Conservation (phyloP, 2,797 vertebrate genomes). For the Hoplostethus mediterraneus region DNA sequence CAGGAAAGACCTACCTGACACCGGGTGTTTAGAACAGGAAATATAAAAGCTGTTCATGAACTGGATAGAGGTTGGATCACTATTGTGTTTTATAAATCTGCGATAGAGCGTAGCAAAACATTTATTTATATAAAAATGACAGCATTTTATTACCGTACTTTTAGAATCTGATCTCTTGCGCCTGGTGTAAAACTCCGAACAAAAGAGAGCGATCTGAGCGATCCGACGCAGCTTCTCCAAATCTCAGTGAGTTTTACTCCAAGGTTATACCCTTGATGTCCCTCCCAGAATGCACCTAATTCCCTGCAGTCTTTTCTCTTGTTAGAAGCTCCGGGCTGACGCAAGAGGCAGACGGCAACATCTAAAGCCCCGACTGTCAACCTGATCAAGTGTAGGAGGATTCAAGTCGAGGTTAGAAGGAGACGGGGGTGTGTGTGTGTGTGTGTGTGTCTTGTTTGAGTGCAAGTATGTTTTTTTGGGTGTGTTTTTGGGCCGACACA, state of each 20-base stretch:
- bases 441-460: constrained; percentile 3
- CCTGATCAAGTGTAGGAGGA: constrained; percentile 25
- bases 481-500: not conserved
- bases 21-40: too few species aligned
- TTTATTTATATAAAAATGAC: too few species aligned
- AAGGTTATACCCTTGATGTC: constrained; percentile 25
- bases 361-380: constrained; percentile 11
- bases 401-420: constrained; percentile 20
- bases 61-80: too few species aligned
- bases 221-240: constrained; percentile 13
- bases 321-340: constrained; percentile 20
- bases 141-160: too few species aligned
- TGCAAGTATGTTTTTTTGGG: not conserved
- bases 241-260: constrained; percentile 1
- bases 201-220: not conserved
- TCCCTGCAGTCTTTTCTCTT: not conserved
- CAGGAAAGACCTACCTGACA: too few species aligned
- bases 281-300: constrained; percentile 24
- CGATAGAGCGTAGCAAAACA: too few species aligned
- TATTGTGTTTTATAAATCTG: too few species aligned
- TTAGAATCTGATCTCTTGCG: not conserved
- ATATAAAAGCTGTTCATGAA: too few species aligned
- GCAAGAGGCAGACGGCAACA: constrained; percentile 26
- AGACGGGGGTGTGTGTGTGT: constrained; percentile 1
- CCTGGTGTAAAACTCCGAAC: not conserved